Conservation (phyloP, 2,888 invertebrate genomes). For the Tachina lurida region DNA sequence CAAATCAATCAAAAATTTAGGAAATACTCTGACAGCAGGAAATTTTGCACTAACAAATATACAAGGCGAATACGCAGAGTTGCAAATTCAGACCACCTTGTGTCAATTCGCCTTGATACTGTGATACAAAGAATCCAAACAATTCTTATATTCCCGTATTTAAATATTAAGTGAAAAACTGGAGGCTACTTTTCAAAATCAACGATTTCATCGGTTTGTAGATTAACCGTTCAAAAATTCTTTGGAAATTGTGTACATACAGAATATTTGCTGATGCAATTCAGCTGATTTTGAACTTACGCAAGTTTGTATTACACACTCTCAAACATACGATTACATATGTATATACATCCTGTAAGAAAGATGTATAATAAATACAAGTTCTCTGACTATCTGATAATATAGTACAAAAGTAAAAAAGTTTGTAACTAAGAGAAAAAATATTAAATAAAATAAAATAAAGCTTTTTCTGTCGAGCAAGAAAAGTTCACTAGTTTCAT, state of each 20-base stretch:
- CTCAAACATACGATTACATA: conserved; percentile 20
- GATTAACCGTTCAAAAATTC: not conserved
- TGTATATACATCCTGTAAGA: not conserved
- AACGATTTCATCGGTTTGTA: no score
- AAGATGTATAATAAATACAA: no score
- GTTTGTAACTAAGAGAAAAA: conserved; percentile 3
- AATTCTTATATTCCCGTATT: no score
- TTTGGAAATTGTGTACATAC: conserved; percentile 15
- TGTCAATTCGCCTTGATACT: no score
- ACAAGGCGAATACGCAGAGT: no score
- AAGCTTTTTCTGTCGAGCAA: not conserved
- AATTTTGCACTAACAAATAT: no score
- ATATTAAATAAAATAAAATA: not conserved
- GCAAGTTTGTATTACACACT: conserved; percentile 52
- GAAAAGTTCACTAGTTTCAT: conserved; percentile 8
- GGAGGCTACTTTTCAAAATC: no score
- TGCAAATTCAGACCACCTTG: no score
- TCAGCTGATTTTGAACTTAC: conserved; percentile 52
- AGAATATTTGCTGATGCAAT: conserved; percentile 51
- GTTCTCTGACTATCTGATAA: conserved; percentile 10
- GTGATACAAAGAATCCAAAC: no score
- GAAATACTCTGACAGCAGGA: no score
- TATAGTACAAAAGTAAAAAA: conserved; percentile 26
- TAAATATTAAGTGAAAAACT: no score
- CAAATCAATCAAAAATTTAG: no score